Base-by-base conservation (phyloP, 2,888 invertebrate species). In the Tinea trinotella region DNA sequence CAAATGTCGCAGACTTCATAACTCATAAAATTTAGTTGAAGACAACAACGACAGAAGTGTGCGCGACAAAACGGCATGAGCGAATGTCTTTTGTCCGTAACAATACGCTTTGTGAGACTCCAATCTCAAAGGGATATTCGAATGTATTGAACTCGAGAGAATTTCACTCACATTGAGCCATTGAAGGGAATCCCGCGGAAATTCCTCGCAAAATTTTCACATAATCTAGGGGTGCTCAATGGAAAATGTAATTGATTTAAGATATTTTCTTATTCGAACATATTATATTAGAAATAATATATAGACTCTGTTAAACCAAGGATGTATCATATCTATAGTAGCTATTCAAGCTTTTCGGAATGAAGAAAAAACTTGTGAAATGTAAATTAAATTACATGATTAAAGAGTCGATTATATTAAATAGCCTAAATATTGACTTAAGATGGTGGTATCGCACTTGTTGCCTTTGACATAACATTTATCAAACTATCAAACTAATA, bases 91-190 rank as follows among this genome's bases (percentile, higher is more conserved):
- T 73, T 71, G 68, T 70, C 66, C 73, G 68, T 71, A 70, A 78
- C 79, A 76, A 75, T 78, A 74, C 74, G 75, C 76, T 80, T 79
- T 82, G 79, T 75, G 74, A 76, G 78, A 73, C 76, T 76, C 68
- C 76, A 77, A 76, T 77, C 74, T 74, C 71, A 71, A 80, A 78
- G 78, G 74, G 75, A 79, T 79, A 78, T 80, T 71, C 71, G 71
- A 74, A 79, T 75, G 76, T 79, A 81, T 79, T 74, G 78, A 78
- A 75, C 71, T 70, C 68, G 60, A 60, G 71, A 72, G 71, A 74
- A 76, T 77, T 76, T 74, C 74, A 72, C 73, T 72, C 71, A 68
- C 73, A 70, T 67, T 67, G 63, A 65, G 61, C 68, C 66, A 53
- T 67, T 70, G 65, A 61, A 61, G 59, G 64, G 62, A 67, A 67